Evolutionary conservation across 2,797 vertebrate genomes (phyloP), one percentile per base, ranked within the genome.

Genomic region (Sebastes umbrosus): DNA sequence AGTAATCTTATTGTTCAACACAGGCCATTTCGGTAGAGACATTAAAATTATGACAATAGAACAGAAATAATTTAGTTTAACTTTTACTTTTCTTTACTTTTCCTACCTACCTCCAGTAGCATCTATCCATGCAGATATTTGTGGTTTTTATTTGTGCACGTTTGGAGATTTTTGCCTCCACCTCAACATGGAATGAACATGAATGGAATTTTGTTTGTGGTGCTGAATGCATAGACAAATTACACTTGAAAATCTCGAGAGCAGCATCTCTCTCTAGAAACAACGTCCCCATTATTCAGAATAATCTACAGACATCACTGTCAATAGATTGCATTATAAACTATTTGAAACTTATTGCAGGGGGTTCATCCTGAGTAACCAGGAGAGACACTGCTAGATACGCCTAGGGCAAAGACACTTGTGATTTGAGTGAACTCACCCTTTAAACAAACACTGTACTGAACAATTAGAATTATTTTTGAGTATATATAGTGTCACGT

Each of bases 381-480:
- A 8, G 54, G 60, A 63, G 57, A 29, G 31, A 32, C 5, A n/a
- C 11, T 32, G 60, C 11, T 34, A 4, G 8, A 59, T 59, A 27
- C 8, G 7, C 24, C 25, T 24, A 10, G 54, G 11, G 54, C 22
- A 24, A 57, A 25, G 22, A 22, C 3, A 32, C 7, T 12, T 62
- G 25, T 62, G 50, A 14, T 43, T 50, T 54, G 59, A 20, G 10
- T 34, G 43, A 34, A 27, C 1, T 29, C 25, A 57, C 20, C 4
- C 22, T 76, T 60, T 34, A 52, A 52, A 31, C 25, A 2, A 50
- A 50, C 43, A 50, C 43, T 46, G 0, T 46, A 46, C 43, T 0
- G 0, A 16, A 46, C 14, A 46, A 50, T 50, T 50, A 20, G 16
- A 50, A 1, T 50, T 50, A 0, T 50, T 50, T 50, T 50, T 18